Conservation (phyloP, 2,888 invertebrate genomes). For the Polymixis flavicincta region DNA sequence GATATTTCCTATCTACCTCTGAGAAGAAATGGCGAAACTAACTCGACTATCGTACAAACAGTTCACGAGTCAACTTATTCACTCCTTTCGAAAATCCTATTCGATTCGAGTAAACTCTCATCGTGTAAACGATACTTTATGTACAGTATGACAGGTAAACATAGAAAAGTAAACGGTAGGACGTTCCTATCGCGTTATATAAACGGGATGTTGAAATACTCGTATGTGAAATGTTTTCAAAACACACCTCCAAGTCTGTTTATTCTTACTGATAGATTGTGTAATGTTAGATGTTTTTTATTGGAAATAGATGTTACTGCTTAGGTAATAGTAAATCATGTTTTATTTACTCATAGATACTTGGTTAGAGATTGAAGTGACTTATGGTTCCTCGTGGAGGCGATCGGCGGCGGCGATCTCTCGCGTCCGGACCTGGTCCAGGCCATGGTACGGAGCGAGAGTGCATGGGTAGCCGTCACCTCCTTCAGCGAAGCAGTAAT, state of each 20-base stretch:
- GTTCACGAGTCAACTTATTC: no score
- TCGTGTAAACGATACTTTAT: background rate
- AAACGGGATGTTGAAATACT: conserved; percentile 9
- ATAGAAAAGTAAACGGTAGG: conserved; percentile 25
- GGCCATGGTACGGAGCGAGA: no score
- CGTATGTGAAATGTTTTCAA: conserved; percentile 45
- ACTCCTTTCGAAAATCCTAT: background rate
- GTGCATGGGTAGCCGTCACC: no score
- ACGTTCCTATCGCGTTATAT: conserved; percentile 17
- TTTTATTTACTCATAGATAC: background rate
- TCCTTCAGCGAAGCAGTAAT: no score
- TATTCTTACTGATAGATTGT: conserved; percentile 17
- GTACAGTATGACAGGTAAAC: background rate
- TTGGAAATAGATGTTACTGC: background rate
- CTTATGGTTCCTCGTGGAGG: no score
- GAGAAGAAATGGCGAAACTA: background rate
- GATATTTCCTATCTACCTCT: no score
- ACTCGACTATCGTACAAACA: background rate
- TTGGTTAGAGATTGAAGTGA: no score
- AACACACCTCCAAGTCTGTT: conserved; percentile 27
- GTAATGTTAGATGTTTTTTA: conserved; percentile 8
- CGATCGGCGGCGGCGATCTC: no score
- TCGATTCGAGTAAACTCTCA: background rate
- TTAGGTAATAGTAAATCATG: background rate
- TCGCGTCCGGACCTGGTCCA: no score